Evolutionary conservation across 2,113 vertebrate species (phyloP), one percentile per base, ranked within the genome.

Genomic region (Dasyprocta punctata): DNA sequence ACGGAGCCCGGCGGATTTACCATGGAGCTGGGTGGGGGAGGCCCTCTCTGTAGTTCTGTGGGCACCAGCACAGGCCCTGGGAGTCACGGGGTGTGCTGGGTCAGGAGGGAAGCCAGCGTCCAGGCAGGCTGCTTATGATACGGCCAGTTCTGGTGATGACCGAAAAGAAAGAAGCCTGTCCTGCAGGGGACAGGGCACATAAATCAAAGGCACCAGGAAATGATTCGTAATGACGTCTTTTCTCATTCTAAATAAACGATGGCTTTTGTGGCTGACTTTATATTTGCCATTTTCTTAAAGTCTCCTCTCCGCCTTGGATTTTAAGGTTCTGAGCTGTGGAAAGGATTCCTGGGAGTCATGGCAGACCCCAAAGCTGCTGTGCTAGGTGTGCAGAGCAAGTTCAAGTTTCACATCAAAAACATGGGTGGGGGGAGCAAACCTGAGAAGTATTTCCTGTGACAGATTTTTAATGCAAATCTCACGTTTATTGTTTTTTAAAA

Each of bases 391-490:
- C 17, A 87, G 49, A 22, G n/a, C 38, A 77, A 95, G 69, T 90
- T 90, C 71, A 95, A 92, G 26, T 67, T 95, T 92, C 86, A 90
- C 58, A 85, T 75, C 95, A 77, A 75, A 96, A 82, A 38, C 36
- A 84, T 5, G 33, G 0, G 4, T n/a, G 1, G 13, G 28, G 26
- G 13, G 30, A 80, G 77, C 36, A 54, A 36, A 24, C 11, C 19
- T 65, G 28, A 36, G 78, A 61, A 78, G 44, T 44, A 60, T 52
- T 94, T 77, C 44, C 52, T 26, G 3, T 82, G 33, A 78, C 94
- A 95, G 63, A 84, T 71, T 95, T 73, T 75, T 28, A 77, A 92
- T 24, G 60, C 14, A 85, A 93, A 54, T 65, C 24, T 14, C 30
- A 2, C 47, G 49, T 80, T 83, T 83, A 87, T 54, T 54, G 26